These are phyloP conservation scores for Anodontia alba DNA, from an alignment of 2,888 invertebrate species.

Conservation along the genomic window DNA sequence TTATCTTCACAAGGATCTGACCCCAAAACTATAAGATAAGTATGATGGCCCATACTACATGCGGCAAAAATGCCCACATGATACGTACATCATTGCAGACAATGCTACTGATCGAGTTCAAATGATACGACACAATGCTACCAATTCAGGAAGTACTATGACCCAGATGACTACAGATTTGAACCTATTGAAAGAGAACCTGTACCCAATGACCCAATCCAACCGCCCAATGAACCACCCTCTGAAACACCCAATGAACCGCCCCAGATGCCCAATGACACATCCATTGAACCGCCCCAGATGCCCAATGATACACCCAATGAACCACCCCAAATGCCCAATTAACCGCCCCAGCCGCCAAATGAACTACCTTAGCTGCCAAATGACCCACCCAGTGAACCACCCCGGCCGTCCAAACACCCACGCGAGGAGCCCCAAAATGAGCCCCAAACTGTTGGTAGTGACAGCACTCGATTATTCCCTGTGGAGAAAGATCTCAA, in stretches of 20 bases:
- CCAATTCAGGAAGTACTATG: conserved; percentile 19
- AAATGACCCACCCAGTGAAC: too few species aligned
- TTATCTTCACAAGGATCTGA: conserved; percentile 14
- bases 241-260: not conserved
- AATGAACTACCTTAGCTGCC: too few species aligned
- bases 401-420: too few species aligned
- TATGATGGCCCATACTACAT: conserved; percentile 41
- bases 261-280: too few species aligned
- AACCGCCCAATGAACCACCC: not conserved
- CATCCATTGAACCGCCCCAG: too few species aligned
- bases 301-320: too few species aligned
- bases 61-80: conserved; percentile 32
- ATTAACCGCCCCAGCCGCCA: too few species aligned
- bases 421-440: too few species aligned
- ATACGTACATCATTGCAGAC: conserved; percentile 29
- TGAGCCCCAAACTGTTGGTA: not conserved
- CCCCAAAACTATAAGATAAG: conserved; percentile 36
- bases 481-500: not conserved
- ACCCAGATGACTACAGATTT: conserved; percentile 14
- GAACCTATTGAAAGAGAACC: not conserved
- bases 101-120: not conserved
- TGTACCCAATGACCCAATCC: not conserved
- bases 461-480: not conserved
- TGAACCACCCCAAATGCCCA: too few species aligned
- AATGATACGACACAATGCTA: conserved; percentile 4